Evolutionary conservation across 2,113 vertebrate genomes (phyloP).

Genomic region (Eclectus roratus): DNA sequence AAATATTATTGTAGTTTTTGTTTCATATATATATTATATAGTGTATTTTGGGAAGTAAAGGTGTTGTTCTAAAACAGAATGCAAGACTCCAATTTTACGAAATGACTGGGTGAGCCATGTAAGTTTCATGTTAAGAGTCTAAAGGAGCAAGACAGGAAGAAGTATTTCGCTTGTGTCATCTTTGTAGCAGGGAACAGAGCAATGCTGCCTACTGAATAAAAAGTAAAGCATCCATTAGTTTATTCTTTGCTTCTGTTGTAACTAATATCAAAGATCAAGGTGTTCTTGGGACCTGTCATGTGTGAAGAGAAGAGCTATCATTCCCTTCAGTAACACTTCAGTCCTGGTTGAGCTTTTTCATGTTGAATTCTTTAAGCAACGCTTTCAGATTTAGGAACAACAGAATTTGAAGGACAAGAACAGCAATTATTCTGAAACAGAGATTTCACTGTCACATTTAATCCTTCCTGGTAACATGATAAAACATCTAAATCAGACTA

Average conservation of each 20-base stretch:
- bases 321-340: background rate
- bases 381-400: background rate
- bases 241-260: background rate
- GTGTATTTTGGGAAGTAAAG: background rate
- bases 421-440: background rate
- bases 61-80: background rate
- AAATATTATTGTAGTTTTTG: background rate
- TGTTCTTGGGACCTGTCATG: background rate
- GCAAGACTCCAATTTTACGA: background rate
- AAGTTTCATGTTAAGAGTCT: background rate
- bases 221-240: background rate
- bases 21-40: background rate
- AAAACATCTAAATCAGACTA: background rate
- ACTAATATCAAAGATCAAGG: background rate
- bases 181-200: rapidly evolving
- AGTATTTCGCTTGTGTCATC: background rate
- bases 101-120: background rate
- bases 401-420: background rate
- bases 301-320: background rate
- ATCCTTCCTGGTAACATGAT: background rate
- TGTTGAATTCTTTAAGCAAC: background rate
- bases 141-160: background rate
- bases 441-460: background rate
- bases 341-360: background rate
- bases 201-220: background rate